Evolutionary conservation across 1,140 invertebrate genomes (phyloP).

Genomic region (Macrostomum lignano): DNA sequence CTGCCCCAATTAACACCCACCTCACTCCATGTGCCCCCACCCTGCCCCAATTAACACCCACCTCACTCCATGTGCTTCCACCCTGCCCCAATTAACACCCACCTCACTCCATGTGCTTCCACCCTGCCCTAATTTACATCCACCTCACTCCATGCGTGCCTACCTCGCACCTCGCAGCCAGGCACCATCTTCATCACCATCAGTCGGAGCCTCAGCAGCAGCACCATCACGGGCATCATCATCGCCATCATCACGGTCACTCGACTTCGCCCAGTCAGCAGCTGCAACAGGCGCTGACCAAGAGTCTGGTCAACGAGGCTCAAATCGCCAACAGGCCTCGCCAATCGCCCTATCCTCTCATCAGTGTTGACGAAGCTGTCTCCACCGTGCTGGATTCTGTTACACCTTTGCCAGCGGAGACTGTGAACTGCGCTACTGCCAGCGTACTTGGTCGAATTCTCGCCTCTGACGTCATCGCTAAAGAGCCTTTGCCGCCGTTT

Average conservation of each 20-base stretch:
- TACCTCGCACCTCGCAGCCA: too few relatives aligned
- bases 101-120: not conserved
- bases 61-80: not conserved
- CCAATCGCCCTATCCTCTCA: slow-evolving; percentile 41
- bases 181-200: not conserved
- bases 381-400: slow-evolving; percentile 36
- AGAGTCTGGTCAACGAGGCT: slow-evolving; percentile 13
- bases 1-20: too few relatives aligned
- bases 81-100: not conserved
- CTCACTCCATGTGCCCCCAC: too few relatives aligned
- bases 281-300: not conserved
- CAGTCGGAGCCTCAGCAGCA: not conserved
- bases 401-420: slow-evolving; percentile 18
- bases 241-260: slow-evolving; percentile 8
- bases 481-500: slow-evolving; percentile 52
- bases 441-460: slow-evolving; percentile 31
- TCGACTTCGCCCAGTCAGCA: not conserved
- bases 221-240: slow-evolving; percentile 8
- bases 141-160: too few relatives aligned
- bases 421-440: slow-evolving; percentile 10
- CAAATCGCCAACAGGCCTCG: slow-evolving; percentile 32
- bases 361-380: slow-evolving; percentile 27
- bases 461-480: slow-evolving; percentile 36
- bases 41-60: too few relatives aligned
- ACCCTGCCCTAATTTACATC: too few relatives aligned